A percentile compares a stretch with the other conserved stretches of the same genome.
phyloP scores from a whole-genome alignment of 2,113 vertebrate species.

The Takifugu bimaculatus region DNA sequence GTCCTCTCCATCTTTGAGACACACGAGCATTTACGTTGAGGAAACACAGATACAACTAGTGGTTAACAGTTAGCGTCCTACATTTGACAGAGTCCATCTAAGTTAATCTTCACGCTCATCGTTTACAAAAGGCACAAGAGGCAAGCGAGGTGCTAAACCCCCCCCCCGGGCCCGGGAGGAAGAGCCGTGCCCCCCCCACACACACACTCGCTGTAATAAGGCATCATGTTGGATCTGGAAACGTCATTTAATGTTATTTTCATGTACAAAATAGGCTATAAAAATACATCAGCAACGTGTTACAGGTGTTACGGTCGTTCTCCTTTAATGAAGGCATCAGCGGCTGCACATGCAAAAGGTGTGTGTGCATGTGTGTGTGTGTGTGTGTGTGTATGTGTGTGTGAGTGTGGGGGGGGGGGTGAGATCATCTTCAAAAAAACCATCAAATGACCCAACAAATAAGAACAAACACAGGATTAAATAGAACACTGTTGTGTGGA shows the following conservation, averaged over 20 bases:
- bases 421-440: slow-evolving; percentile 36
- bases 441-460: slow-evolving; percentile 36
- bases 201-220: slow-evolving; percentile 57
- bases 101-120: slow-evolving; percentile 73
- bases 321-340: slow-evolving; percentile 85
- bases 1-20: slow-evolving; percentile 37
- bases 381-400: background rate
- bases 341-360: slow-evolving; percentile 48
- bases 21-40: slow-evolving; percentile 69
- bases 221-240: slow-evolving; percentile 86
- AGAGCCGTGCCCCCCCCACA: background rate
- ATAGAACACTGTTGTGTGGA: slow-evolving; percentile 84
- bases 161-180: slow-evolving; percentile 49
- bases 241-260: slow-evolving; percentile 95
- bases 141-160: slow-evolving; percentile 82
- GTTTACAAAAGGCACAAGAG: slow-evolving; percentile 86
- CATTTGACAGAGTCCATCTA: slow-evolving; percentile 97
- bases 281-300: slow-evolving; percentile 99
- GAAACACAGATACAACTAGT: slow-evolving; percentile 79
- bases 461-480: slow-evolving; percentile 34
- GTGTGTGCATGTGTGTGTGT: slow-evolving; percentile 19
- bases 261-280: slow-evolving; percentile 99
- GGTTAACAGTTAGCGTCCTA: slow-evolving; percentile 94
- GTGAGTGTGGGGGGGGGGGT: slow-evolving; percentile 10
- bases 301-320: slow-evolving; percentile 92